Conservation (phyloP, 64 coral and sea anemone genomes). For the Dendrophyllia cribrosa region DNA sequence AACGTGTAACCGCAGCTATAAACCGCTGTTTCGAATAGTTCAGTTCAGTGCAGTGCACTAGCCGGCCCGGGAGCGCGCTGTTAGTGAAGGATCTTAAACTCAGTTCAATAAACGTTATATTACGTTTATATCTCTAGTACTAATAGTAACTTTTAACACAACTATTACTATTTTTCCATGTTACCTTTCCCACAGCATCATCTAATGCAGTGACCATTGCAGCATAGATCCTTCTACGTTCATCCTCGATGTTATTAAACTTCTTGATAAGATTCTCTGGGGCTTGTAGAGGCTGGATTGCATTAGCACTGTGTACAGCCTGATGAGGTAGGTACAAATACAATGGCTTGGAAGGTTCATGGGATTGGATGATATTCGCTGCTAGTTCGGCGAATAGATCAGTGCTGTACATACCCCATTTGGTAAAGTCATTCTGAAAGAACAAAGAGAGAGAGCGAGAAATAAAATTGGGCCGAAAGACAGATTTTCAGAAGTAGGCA, state of each 20-base stretch:
- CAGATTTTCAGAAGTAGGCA: no score
- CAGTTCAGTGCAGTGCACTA: no score
- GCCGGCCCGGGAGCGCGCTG: no score
- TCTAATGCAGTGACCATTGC: conserved; percentile 71
- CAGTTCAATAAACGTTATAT: no score
- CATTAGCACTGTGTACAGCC: conserved; percentile 73
- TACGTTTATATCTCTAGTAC: no score
- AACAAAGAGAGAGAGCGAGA: background rate
- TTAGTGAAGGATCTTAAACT: no score
- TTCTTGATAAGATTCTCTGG: conserved; percentile 53
- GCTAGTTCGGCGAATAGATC: conserved; percentile 57
- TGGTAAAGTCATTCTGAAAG: background rate
- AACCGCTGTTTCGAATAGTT: no score
- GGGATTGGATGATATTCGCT: conserved; percentile 53
- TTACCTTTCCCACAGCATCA: conserved; percentile 65
- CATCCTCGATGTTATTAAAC: conserved; percentile 57
- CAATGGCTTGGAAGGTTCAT: conserved; percentile 59
- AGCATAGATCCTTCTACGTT: conserved; percentile 59
- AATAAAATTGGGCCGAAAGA: no score
- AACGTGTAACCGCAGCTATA: no score
- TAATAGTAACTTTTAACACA: no score
- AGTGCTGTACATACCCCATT: conserved; percentile 73
- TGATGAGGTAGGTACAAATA: conserved; percentile 67
- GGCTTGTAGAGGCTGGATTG: conserved; percentile 68
- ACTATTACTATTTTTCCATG: no score